Conservation (phyloP, 2,797 vertebrate genomes). For the Morus bassanus region DNA sequence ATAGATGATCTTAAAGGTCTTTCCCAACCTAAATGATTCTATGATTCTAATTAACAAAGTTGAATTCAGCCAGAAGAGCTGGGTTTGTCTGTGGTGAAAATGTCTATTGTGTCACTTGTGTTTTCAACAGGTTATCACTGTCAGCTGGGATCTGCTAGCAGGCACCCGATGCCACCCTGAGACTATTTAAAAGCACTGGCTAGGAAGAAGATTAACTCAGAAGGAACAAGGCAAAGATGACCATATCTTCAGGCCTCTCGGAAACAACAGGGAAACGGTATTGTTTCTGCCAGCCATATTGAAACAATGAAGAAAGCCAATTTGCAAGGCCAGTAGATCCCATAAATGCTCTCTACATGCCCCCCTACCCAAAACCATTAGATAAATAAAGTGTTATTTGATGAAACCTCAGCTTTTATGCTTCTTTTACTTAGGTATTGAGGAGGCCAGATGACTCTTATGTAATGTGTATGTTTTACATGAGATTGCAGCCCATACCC, state of each 20-base stretch:
- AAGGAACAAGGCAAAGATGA: background rate
- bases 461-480: background rate
- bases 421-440: background rate
- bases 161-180: background rate
- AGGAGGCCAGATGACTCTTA: background rate
- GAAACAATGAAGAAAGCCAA: background rate
- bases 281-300: background rate
- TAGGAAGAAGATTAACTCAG: background rate
- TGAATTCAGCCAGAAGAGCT: background rate
- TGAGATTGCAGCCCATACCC: background rate
- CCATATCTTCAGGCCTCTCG: background rate
- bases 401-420: background rate
- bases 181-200: background rate
- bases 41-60: background rate
- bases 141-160: background rate
- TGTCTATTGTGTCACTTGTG: background rate
- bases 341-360: background rate
- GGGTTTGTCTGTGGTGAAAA: background rate
- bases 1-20: background rate
- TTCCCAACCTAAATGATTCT: background rate
- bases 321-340: background rate
- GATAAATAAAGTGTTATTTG: background rate
- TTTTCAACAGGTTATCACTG: background rate
- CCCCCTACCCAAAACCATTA: rapidly evolving
- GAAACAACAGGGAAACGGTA: background rate